These are phyloP conservation scores for Cremastobaeus sp. DNA, from an alignment of 2,888 invertebrate species.

Conservation along the genomic window DNA sequence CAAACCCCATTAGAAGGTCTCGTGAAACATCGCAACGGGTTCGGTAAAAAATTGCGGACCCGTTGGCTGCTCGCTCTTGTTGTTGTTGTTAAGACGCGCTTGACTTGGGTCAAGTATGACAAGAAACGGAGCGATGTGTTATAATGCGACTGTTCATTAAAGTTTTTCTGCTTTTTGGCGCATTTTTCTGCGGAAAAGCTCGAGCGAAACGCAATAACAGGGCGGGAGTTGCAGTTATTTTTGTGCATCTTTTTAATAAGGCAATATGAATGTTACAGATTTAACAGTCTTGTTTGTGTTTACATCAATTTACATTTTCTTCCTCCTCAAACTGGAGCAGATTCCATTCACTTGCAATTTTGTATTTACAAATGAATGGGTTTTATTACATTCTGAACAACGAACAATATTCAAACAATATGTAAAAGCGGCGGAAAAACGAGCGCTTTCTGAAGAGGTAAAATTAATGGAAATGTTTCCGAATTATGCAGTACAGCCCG, in stretches of 20 bases:
- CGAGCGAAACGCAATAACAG: not conserved
- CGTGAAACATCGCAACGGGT: conserved; percentile 19
- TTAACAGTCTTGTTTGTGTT: too few relatives aligned
- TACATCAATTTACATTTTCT: too few relatives aligned
- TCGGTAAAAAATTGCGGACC: conserved; percentile 21
- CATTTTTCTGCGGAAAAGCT: not conserved
- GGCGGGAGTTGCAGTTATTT: not conserved
- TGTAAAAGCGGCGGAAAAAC: too few relatives aligned
- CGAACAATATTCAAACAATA: too few relatives aligned
- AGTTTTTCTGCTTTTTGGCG: conserved; percentile 5
- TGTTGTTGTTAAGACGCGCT: conserved; percentile 15
- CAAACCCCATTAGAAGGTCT: conserved; percentile 44
- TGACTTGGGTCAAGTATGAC: conserved; percentile 23
- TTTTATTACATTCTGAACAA: too few relatives aligned
- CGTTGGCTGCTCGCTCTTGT: conserved; percentile 1
- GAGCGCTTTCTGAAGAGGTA: too few relatives aligned
- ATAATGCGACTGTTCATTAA: conserved; percentile 26
- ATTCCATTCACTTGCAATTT: too few relatives aligned
- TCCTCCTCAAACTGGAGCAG: too few relatives aligned
- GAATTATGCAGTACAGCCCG: too few relatives aligned
- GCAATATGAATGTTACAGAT: too few relatives aligned
- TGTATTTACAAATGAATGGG: too few relatives aligned
- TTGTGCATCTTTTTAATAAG: conserved; percentile 1
- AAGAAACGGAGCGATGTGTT: conserved; percentile 25
- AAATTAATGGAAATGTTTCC: too few relatives aligned